Percentiles rank a stretch among this genome's conserved stretches.
Conservation (phyloP, 2,797 vertebrate species). For the Halcyon smyrnensis region DNA sequence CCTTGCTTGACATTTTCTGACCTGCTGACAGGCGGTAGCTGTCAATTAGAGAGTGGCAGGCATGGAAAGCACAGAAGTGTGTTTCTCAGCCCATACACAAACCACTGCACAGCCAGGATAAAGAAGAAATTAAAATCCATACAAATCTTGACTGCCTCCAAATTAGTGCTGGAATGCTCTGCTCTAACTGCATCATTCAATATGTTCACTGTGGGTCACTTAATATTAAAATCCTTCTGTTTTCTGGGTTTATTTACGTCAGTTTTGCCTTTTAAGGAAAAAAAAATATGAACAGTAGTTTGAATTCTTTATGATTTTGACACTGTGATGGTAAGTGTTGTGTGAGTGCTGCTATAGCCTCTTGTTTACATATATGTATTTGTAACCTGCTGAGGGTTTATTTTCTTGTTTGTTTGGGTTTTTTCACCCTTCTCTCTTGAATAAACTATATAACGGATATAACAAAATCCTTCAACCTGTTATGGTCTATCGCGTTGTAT, state of each 20-base stretch:
- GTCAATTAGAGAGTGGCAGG: neutral
- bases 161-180: neutral
- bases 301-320: slow-evolving; percentile 31
- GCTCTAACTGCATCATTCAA: neutral
- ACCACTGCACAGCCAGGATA: neutral
- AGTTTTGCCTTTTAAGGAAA: neutral
- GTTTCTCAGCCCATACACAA: neutral
- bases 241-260: neutral
- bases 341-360: neutral
- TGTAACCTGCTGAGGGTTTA: neutral
- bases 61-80: neutral
- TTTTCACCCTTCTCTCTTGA: neutral
- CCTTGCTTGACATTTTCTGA: neutral
- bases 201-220: neutral
- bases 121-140: neutral
- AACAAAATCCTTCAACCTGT: neutral
- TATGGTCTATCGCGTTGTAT: neutral
- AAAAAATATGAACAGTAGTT: neutral
- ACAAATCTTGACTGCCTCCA: neutral
- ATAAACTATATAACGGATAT: neutral
- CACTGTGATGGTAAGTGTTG: neutral
- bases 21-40: neutral
- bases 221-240: neutral
- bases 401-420: neutral
- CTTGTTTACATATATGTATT: neutral